A percentile compares a stretch with the other conserved stretches of the same genome.
phyloP scores from a whole-genome alignment of 2,888 invertebrate genomes.

The Oegoconia quadripuncta region DNA sequence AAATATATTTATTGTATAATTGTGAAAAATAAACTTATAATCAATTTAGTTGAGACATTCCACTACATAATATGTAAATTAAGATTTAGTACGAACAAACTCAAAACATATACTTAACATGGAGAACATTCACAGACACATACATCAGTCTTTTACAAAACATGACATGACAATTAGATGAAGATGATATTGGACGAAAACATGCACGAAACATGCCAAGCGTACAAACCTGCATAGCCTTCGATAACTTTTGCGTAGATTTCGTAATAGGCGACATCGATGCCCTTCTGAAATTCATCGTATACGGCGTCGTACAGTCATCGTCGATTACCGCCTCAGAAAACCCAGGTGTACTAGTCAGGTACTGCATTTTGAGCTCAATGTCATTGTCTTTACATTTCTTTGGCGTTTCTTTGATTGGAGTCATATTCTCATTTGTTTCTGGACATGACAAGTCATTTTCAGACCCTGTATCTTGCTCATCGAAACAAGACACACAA shows the following conservation, averaged over 20 bases:
- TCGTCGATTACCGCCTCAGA: slow-evolving; percentile 49
- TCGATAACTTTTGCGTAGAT: slow-evolving; percentile 91
- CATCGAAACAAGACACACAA: slow-evolving; percentile 68
- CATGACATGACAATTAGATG: slow-evolving; percentile 13
- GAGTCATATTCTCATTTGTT: slow-evolving; percentile 18
- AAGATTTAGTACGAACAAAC: too few relatives aligned
- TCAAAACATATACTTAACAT: too few relatives aligned
- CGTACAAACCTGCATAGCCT: slow-evolving; percentile 93
- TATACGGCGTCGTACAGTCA: slow-evolving; percentile 60
- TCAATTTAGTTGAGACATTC: too few relatives aligned
- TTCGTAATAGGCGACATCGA: slow-evolving; percentile 94
- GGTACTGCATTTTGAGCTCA: slow-evolving; percentile 49
- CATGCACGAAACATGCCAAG: slow-evolving; percentile 15
- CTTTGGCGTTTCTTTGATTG: slow-evolving; percentile 46
- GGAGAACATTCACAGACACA: too few relatives aligned
- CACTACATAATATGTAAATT: too few relatives aligned
- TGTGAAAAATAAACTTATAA: too few relatives aligned
- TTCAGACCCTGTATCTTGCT: slow-evolving; percentile 55
- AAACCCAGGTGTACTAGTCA: slow-evolving; percentile 69
- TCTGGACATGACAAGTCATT: slow-evolving; percentile 36
- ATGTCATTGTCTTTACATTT: slow-evolving; percentile 35
- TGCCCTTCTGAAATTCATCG: slow-evolving; percentile 78
- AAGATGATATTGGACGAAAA: slow-evolving; percentile 17
- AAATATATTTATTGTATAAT: too few relatives aligned
- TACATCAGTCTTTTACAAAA: neutral